Base-by-base conservation (phyloP, 1,140 invertebrate genomes). In the Ostrea edulis region DNA sequence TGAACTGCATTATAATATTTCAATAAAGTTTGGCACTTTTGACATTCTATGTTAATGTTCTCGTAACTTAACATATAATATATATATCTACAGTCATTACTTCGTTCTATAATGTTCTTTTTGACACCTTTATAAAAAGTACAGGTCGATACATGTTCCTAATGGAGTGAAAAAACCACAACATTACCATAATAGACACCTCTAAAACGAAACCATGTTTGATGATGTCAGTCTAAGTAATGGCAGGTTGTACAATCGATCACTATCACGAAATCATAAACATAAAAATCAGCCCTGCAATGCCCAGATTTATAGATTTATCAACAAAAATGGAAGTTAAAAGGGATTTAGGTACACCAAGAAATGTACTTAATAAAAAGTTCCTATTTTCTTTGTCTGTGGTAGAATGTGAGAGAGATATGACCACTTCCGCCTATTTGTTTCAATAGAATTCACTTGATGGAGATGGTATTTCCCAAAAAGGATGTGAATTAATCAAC, bases 181-280 rank as follows among this genome's bases (percentile, higher is more conserved):
- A 29, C 11, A 71, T 71, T 71, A 71, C 29, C 68, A 71, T 71
- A 71, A 71, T 71, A 35, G 29, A 71, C 68, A 71, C 68, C 68
- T 71, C 68, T 71, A 12, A 71, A 25, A 4, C 4, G 22, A 25
- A 71, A 25, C 8, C 12, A 25, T 71, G 68, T 71, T 25, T 71
- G 22, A 14, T 71, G 14, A 58, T 58, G 55, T 58, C 12, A 58
- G 14, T 14, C 55, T 20, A 14, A n/a, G 55, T 58, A 71, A 71
- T 29, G 68, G 29, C 7, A 25, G 68, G 25, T 35, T 35, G 7
- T 29, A 29, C 22, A 71, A 71, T 71, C 25, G 22, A 71, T 71
- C 22, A 17, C 0, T 71, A 71, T 12, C 25, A 35, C 5, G 12
- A 2, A 71, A 71, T 29, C 68, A 71, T 71, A 25, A 12, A 71